Percentiles rank a stretch among this genome's conserved stretches.
Conservation (phyloP, 2,797 vertebrate species). For the Novumbra hubbsi region DNA sequence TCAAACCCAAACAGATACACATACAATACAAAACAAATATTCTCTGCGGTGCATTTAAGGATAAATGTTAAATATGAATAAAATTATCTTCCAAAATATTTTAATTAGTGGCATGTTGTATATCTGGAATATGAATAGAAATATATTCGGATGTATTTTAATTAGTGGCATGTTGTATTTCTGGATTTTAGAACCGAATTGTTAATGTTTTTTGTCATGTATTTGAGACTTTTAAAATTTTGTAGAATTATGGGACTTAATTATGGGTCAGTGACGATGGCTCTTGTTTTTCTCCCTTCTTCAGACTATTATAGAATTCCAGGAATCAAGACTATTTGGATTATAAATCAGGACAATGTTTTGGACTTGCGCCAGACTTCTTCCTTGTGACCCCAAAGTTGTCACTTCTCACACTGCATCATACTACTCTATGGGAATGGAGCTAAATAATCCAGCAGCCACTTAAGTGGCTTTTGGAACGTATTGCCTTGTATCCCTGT, state of each 20-base stretch:
- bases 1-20: not conserved
- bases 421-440: constrained; percentile 19
- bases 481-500: constrained; percentile 29
- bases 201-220: too few species aligned
- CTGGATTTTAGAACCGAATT: too few species aligned
- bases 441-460: constrained; percentile 12
- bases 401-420: constrained; percentile 23
- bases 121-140: too few species aligned
- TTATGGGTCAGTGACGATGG: not conserved
- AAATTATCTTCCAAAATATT: too few species aligned
- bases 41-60: too few species aligned
- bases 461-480: constrained; percentile 35
- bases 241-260: not conserved
- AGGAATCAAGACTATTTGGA: constrained; percentile 9
- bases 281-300: not conserved
- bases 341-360: constrained; percentile 13
- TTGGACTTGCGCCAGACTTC: constrained; percentile 22
- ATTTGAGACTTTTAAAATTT: too few species aligned
- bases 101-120: too few species aligned
- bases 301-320: constrained; percentile 17
- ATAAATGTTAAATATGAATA: too few species aligned
- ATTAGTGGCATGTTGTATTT: too few species aligned
- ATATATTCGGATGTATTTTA: too few species aligned
- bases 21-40: too few species aligned
- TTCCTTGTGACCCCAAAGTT: constrained; percentile 9